Conservation (phyloP, 2,888 invertebrate genomes). For the Andricus curvator region DNA sequence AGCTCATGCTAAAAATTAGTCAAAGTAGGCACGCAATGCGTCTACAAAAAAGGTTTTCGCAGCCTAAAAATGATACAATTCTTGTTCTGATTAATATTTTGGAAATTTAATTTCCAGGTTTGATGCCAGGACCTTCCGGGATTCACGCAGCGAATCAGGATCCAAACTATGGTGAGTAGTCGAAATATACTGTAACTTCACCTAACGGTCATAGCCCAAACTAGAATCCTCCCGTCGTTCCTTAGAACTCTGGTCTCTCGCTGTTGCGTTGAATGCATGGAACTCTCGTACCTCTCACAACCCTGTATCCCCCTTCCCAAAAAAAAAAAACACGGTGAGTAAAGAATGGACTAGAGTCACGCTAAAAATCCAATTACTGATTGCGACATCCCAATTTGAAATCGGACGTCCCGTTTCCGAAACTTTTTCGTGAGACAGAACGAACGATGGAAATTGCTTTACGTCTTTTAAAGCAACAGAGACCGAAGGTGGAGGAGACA, state of each 20-base stretch:
- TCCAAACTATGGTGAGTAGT: slow-evolving; percentile 87
- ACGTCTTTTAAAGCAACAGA: slow-evolving; percentile 39
- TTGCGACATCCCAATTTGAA: slow-evolving; percentile 31
- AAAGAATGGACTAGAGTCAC: slow-evolving; percentile 59
- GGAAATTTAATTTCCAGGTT: slow-evolving; percentile 81
- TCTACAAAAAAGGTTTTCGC: too few species aligned
- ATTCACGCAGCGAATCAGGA: slow-evolving; percentile 86
- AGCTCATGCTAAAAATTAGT: background rate
- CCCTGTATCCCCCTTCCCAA: slow-evolving; percentile 59
- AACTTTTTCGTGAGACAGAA: slow-evolving; percentile 47
- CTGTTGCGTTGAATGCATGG: slow-evolving; percentile 78
- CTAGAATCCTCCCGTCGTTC: slow-evolving; percentile 75
- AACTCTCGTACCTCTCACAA: slow-evolving; percentile 78
- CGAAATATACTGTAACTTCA: slow-evolving; percentile 58
- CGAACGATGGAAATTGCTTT: slow-evolving; percentile 39
- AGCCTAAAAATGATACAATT: too few species aligned
- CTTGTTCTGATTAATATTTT: slow-evolving; percentile 50
- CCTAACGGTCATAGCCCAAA: slow-evolving; percentile 74
- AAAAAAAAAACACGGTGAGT: slow-evolving; percentile 65
- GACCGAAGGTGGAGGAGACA: slow-evolving; percentile 44
- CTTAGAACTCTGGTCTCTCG: slow-evolving; percentile 76
- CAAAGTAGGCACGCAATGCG: background rate
- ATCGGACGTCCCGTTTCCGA: slow-evolving; percentile 5
- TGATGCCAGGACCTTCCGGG: slow-evolving; percentile 92
- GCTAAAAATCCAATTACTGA: slow-evolving; percentile 51